Evolutionary conservation across 2,113 vertebrate species (phyloP).

Genomic region (Sceloporus tristichus): DNA sequence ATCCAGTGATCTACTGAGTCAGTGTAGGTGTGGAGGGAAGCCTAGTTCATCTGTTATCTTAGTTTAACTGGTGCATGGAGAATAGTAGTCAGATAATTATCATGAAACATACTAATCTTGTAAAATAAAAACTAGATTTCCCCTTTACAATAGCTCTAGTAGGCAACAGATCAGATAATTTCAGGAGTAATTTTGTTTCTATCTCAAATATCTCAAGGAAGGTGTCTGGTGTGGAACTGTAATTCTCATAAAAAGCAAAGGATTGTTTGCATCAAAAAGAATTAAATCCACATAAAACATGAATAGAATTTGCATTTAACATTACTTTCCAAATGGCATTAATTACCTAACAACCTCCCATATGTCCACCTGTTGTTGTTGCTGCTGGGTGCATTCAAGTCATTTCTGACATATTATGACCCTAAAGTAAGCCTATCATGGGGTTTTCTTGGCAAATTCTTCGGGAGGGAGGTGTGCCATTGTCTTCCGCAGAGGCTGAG

Average conservation of each 20-base stretch:
- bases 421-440: no score
- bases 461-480: no score
- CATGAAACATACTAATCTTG: conserved; percentile 60
- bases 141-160: conserved; percentile 49
- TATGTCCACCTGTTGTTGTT: not conserved
- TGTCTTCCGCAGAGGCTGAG: no score
- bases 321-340: conserved; percentile 24
- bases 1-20: not conserved
- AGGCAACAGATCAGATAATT: conserved; percentile 52
- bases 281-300: not conserved
- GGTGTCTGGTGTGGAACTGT: conserved; percentile 33
- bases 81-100: conserved; percentile 53
- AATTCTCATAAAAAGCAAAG: conserved; percentile 44
- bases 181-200: conserved; percentile 46
- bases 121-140: conserved; percentile 56
- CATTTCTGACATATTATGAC: no score
- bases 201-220: conserved; percentile 35
- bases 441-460: no score
- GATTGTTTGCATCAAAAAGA: conserved; percentile 1
- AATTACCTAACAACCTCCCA: not conserved
- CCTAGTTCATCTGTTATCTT: not conserved
- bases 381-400: no score
- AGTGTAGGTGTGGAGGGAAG: not conserved
- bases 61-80: conserved; percentile 31
- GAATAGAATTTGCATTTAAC: not conserved